Evolutionary conservation across 1,140 invertebrate species (phyloP), one percentile per base, ranked within the genome.

Genomic region (Pachypsylla venusta): DNA sequence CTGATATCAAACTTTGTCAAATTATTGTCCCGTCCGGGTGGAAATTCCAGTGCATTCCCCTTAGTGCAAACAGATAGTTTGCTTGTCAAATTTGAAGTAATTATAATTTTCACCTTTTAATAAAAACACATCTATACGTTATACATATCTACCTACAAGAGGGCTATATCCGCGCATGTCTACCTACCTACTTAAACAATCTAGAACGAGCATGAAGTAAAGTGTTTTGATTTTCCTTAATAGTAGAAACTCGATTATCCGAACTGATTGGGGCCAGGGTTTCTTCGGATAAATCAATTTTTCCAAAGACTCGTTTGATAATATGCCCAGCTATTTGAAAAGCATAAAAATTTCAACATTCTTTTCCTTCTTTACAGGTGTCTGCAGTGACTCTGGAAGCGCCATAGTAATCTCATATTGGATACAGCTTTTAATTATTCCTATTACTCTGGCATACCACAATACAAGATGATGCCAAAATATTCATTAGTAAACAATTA

Each of bases 361-460:
- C 10, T 35, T 22, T 4, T 22, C 42, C 42, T n/a, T 22, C 22
- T 4, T 4, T 19, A 3, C 42, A 48, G 42, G 42, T 19, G 42
- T 19, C 7, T 48, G 42, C 42, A 48, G 42, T 48, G 42, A 48
- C n/a, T 48, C 42, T 19, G 42, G 42, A 5, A 48, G 42, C 42
- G 7, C 42, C 3, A 22, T 48, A 19, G 42, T 48, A 3, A 4
- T 19, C n/a, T 48, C 42, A 5, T 48, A 5, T 19, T 48, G 42
- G 42, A 48, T 4, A 3, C 42, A 48, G 42, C 42, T 48, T 3
- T 7, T 48, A n/a, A n/a, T 48, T n/a, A n/a, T 48, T n/a, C 42
- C 42, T 5, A 19, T 48, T 3, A 19, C 22, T 19, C 42, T 48
- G 4, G n/a, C 42, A 19, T n/a, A 22, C 7, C 42, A 22, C 4